Conservation (phyloP, 1,140 invertebrate species). For the Drosophila nigromelanica region DNA sequence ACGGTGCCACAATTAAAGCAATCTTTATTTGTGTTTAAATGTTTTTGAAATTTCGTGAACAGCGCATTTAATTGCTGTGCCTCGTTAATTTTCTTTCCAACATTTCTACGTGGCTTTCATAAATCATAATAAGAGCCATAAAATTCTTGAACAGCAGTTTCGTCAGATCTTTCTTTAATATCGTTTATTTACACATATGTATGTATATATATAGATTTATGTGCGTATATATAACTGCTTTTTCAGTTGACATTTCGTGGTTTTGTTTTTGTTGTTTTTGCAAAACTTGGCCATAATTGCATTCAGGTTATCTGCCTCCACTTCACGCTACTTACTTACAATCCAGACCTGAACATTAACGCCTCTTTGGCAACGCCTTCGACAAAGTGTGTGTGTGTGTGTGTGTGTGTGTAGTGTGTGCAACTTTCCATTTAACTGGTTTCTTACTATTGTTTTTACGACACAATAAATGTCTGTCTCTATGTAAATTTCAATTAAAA, state of each 20-base stretch:
- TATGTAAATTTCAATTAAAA: conserved; percentile 49
- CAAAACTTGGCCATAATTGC: conserved; percentile 37
- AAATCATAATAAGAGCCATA: background rate
- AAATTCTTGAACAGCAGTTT: background rate
- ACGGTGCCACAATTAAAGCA: conserved; percentile 1
- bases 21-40: background rate
- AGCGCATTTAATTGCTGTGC: conserved; percentile 28
- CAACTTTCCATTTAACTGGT: conserved; percentile 68
- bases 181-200: background rate
- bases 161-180: background rate
- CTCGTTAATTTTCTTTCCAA: conserved; percentile 3
- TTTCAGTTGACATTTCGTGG: conserved; percentile 13
- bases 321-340: conserved; percentile 12
- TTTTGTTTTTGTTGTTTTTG: background rate
- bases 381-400: conserved; percentile 5
- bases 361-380: conserved; percentile 36
- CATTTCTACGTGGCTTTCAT: background rate
- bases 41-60: background rate
- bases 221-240: background rate
- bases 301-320: background rate
- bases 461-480: conserved; percentile 12
- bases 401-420: conserved; percentile 21
- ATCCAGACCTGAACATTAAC: conserved; percentile 41
- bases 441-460: conserved; percentile 28
- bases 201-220: background rate